Base-by-base conservation (phyloP, 2,113 vertebrate genomes). In the Psittacula cyanocephala region DNA sequence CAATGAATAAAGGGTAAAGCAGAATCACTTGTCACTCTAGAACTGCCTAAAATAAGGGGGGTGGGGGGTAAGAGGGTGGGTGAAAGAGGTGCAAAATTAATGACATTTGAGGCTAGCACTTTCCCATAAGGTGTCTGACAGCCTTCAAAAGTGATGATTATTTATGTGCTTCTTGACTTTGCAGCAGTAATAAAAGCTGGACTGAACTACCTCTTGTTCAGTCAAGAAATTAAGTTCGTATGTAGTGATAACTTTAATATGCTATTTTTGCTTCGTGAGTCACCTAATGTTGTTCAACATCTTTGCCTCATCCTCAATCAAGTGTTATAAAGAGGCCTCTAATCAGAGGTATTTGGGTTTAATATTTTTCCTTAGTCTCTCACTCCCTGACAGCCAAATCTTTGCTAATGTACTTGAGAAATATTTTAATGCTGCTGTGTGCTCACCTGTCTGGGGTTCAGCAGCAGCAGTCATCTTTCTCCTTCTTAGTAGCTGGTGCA, bases 361-460 rank as follows among this genome's bases (percentile, higher is more conserved):
- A 88, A 57, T 67, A 60, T 74, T 96, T 80, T 41, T 88, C 39
- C 55, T 90, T 78, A 81, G 50, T 71, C 29, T 75, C 33, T 78
- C 8, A 23, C 24, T 90, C 7, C 11, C 57, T 83, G 79, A 55
- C 82, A 88, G 43, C 15, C 60, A 83, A 67, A 67, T 71, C 89
- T 85, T 96, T 95, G 44, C 31, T 93, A 52, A 65, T 91, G 14
- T 68, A 85, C 87, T 79, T 94, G 60, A 46, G 23, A 86, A 86
- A 91, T 10, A 31, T 87, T 53, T 81, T 77, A 92, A 81, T 89
- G 49, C 41, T 93, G 41, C 33, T 87, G 29, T 76, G n/a, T 84
- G 53, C 67, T 96, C 91, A 88, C 46, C 46, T 47, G 19, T 47
- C 46, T 10, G 20, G 46, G 46, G 46, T 22, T 47, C 46, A 47